Evolutionary conservation across 2,888 invertebrate genomes (phyloP).

Genomic region (Notocelia uddmanniana): DNA sequence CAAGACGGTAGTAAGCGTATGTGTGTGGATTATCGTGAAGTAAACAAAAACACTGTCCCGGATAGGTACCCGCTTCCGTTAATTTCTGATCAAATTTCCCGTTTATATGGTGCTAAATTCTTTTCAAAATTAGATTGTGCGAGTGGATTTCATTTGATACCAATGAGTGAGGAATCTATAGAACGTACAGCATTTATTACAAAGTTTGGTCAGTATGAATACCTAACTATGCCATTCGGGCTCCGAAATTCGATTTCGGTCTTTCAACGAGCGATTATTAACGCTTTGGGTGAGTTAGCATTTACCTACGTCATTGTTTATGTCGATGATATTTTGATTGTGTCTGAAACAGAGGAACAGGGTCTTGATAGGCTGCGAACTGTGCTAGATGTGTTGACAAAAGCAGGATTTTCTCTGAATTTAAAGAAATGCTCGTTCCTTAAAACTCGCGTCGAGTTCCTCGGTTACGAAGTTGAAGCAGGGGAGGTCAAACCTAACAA

Average conservation of each 20-base stretch:
- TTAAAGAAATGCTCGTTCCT: constrained; percentile 29
- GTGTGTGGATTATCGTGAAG: constrained; percentile 46
- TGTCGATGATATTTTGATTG: constrained; percentile 25
- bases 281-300: constrained; percentile 23
- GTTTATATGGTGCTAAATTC: constrained; percentile 8
- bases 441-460: neutral
- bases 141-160: constrained; percentile 25
- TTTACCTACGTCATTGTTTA: constrained; percentile 25
- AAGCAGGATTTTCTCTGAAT: constrained; percentile 31
- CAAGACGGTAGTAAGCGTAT: constrained; percentile 48
- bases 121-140: constrained; percentile 23
- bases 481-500: constrained; percentile 46
- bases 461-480: constrained; percentile 15
- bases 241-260: constrained; percentile 57
- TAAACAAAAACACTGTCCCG: constrained; percentile 45
- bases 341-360: neutral
- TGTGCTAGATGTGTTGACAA: constrained; percentile 8
- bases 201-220: constrained; percentile 59
- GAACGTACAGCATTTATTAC: constrained; percentile 47
- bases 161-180: constrained; percentile 20
- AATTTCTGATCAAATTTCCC: constrained; percentile 33
- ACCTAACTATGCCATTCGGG: constrained; percentile 62
- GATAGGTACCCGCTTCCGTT: constrained; percentile 36
- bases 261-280: constrained; percentile 52
- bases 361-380: constrained; percentile 19